Conservation (phyloP, 2,113 vertebrate species). For the Lepus europaeus region DNA sequence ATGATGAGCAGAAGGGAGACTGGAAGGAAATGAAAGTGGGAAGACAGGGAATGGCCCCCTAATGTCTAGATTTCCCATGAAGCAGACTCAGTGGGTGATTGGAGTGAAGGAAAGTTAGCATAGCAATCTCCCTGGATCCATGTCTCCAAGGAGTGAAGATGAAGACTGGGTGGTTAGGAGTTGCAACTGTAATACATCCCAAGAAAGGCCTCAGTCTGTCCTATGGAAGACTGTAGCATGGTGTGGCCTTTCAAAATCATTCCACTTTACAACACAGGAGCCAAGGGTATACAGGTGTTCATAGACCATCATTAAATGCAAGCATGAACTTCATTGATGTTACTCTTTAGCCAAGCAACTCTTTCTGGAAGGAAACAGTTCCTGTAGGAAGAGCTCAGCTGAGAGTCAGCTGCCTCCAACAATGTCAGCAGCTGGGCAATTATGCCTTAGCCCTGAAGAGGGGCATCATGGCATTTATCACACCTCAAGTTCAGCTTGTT, state of each 20-base stretch:
- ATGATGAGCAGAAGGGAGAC: neutral
- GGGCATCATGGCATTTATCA: neutral
- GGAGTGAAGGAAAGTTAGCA: neutral
- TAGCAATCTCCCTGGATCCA: neutral
- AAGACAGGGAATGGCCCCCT: neutral
- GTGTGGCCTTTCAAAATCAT: neutral
- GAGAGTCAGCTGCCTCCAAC: neutral
- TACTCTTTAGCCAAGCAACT: neutral
- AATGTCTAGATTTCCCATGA: neutral
- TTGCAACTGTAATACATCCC: neutral
- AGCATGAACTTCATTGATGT: neutral
- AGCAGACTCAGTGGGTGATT: neutral
- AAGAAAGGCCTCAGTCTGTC: neutral
- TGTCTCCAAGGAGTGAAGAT: neutral
- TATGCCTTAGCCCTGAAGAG: neutral
- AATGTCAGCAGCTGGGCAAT: neutral
- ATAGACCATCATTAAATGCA: neutral
- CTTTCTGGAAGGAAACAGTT: neutral
- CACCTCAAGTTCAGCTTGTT: neutral
- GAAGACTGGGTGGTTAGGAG: neutral
- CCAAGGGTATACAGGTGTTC: neutral
- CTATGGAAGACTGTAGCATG: neutral
- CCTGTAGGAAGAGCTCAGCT: neutral
- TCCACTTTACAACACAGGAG: neutral
- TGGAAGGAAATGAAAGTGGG: neutral